Evolutionary conservation across 1,140 invertebrate species (phyloP).

Genomic region (Pygmarrhopalites habei): DNA sequence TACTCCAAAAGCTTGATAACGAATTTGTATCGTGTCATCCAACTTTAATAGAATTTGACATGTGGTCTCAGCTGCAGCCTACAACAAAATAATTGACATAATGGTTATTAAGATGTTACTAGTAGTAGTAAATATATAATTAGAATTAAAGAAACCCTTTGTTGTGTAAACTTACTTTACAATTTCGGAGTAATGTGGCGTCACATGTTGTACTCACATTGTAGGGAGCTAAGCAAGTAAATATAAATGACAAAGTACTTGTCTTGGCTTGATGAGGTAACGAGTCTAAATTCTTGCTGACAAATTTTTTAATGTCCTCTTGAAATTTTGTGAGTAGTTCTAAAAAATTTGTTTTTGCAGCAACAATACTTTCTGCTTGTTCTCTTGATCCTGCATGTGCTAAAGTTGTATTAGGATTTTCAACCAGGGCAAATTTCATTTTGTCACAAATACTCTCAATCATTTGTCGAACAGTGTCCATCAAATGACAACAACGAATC

Average conservation of each 20-base stretch:
- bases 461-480: background rate
- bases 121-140: too few relatives aligned
- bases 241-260: background rate
- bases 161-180: slow-evolving; percentile 6
- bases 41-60: background rate
- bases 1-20: too few relatives aligned
- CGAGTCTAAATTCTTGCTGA: background rate
- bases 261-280: background rate
- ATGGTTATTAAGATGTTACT: too few relatives aligned
- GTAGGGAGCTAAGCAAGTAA: background rate
- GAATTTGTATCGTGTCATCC: too few relatives aligned
- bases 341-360: background rate
- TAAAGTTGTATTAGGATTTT: background rate
- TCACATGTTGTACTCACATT: background rate
- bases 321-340: slow-evolving; percentile 6
- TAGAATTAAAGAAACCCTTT: background rate
- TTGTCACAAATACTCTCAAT: slow-evolving; percentile 3
- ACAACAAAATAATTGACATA: background rate
- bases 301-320: background rate
- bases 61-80: slow-evolving; percentile 9
- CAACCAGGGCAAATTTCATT: slow-evolving; percentile 5
- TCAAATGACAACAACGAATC: background rate
- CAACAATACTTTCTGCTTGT: background rate
- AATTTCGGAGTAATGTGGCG: background rate
- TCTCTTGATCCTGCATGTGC: background rate